Percentiles rank a stretch among this genome's conserved stretches.
Evolutionary conservation across 2,113 vertebrate genomes (phyloP).

Genomic region (Echinops telfairi): DNA sequence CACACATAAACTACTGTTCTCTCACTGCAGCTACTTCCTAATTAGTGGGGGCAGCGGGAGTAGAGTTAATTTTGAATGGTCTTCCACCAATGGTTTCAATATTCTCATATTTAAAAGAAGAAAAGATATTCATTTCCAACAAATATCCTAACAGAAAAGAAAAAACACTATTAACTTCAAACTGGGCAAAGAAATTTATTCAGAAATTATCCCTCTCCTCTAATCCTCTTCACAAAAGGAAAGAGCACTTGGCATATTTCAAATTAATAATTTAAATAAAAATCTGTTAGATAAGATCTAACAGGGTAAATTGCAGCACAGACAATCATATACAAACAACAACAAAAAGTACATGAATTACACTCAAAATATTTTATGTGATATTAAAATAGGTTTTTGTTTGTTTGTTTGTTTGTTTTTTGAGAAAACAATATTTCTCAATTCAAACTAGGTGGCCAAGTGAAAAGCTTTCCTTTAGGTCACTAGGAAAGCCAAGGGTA

Average conservation of each 20-base stretch:
- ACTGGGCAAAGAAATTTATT: conserved; percentile 53
- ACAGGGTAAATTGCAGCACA: conserved; percentile 17
- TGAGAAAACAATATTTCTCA: conserved; percentile 57
- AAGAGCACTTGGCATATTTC: conserved; percentile 50
- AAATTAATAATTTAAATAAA: not conserved
- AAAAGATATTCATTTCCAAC: not conserved
- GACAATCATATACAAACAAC: not conserved
- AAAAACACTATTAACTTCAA: conserved; percentile 41
- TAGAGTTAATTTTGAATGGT: not conserved
- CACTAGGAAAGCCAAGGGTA: conserved; percentile 53
- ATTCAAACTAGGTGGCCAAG: conserved; percentile 66
- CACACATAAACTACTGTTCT: not conserved
- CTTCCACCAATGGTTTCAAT: not conserved
- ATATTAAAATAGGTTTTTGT: conserved; percentile 55
- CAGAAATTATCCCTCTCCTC: conserved; percentile 5
- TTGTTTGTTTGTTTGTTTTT: too few relatives aligned
- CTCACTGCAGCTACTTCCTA: not conserved
- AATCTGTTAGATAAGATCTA: conserved; percentile 17
- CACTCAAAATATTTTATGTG: conserved; percentile 67
- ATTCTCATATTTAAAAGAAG: conserved; percentile 28
- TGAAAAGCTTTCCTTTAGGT: conserved; percentile 69
- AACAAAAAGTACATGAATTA: conserved; percentile 44
- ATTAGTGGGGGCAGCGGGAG: not conserved
- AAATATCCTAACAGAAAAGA: conserved; percentile 20
- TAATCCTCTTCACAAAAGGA: conserved; percentile 45